A percentile compares a stretch with the other conserved stretches of the same genome.
Evolutionary conservation across 2,113 vertebrate genomes (phyloP).

Genomic region (Pseudopipra pipra): DNA sequence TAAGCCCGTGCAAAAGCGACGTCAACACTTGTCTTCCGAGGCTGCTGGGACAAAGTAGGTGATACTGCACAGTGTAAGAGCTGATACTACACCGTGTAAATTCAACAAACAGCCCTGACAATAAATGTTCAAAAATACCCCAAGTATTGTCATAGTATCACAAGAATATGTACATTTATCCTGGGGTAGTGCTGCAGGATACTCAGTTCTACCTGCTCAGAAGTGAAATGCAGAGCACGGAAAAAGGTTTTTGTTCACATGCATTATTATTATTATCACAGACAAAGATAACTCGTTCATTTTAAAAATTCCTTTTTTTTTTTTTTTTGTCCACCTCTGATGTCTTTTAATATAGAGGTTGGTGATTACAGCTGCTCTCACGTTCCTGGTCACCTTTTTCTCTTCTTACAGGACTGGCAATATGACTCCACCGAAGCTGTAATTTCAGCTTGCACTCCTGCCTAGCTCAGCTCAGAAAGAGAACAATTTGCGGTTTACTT

Average conservation of each 20-base stretch:
- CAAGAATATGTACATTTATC: neutral
- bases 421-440: neutral
- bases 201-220: neutral
- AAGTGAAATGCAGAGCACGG: neutral
- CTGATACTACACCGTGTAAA: neutral
- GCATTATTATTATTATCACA: neutral
- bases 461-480: neutral
- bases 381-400: neutral
- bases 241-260: neutral
- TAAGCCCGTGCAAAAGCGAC: neutral
- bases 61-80: neutral
- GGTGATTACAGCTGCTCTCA: accelerated
- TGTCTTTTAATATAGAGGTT: neutral
- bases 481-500: neutral
- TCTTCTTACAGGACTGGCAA: neutral
- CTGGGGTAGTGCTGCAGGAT: neutral
- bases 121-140: neutral
- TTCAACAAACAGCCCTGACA: neutral
- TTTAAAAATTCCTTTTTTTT: neutral
- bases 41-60: neutral
- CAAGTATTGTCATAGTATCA: neutral
- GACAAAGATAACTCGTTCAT: neutral
- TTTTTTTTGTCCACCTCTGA: neutral
- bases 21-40: neutral
- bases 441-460: constrained; percentile 15